A percentile compares a stretch with the other conserved stretches of the same genome.
Evolutionary conservation across 2,113 vertebrate genomes (phyloP).

Genomic region (Circaetus cinerascens): DNA sequence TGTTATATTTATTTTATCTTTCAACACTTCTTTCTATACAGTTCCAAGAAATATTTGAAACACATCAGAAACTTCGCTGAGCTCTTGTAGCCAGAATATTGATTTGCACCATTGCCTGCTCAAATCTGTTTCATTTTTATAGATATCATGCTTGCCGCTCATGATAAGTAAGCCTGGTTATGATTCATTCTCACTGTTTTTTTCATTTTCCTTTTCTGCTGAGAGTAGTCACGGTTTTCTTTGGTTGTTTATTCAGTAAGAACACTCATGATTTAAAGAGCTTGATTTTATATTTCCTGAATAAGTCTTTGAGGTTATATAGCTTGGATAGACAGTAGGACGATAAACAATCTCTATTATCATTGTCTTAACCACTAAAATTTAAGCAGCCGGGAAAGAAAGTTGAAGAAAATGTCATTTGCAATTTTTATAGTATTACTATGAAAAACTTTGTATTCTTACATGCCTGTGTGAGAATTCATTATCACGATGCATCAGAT

Average conservation of each 20-base stretch:
- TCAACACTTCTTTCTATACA: neutral
- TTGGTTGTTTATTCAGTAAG: neutral
- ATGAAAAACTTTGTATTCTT: neutral
- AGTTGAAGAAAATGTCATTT: neutral
- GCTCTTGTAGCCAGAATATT: neutral
- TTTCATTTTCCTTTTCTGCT: neutral
- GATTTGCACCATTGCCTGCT: neutral
- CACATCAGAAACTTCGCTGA: neutral
- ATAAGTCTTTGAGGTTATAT: neutral
- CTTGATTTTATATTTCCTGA: neutral
- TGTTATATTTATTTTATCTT: neutral
- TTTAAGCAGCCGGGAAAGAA: neutral
- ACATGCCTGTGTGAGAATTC: neutral
- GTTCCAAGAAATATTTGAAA: neutral
- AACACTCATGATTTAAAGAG: neutral
- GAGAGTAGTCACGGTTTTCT: neutral
- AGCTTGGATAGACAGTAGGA: neutral
- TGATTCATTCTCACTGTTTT: neutral
- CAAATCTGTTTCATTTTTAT: neutral
- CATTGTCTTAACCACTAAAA: neutral
- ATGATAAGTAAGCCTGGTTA: neutral
- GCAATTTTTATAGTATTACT: neutral
- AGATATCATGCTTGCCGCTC: neutral
- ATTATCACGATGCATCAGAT: neutral
- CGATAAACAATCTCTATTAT: neutral